Percentiles rank a stretch among this genome's conserved stretches.
These are phyloP conservation scores for Falco biarmicus DNA, from an alignment of 2,797 vertebrate genomes.

Conservation along the genomic window DNA sequence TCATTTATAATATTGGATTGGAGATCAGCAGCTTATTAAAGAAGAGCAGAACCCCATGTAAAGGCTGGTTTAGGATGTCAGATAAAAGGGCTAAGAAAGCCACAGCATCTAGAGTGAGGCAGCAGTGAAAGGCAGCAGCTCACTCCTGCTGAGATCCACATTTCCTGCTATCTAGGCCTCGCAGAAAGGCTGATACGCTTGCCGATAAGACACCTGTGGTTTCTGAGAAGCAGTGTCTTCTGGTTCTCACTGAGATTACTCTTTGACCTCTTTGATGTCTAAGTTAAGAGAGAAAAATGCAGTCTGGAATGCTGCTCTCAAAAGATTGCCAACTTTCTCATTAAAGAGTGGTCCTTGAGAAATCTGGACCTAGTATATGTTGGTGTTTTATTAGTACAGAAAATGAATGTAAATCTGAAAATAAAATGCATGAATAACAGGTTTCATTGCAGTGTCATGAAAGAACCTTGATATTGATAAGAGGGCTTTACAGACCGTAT, in stretches of 20 bases:
- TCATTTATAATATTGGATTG: not conserved
- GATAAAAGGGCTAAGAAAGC: not conserved
- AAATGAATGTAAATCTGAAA: not conserved
- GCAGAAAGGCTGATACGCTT: slow-evolving; percentile 15
- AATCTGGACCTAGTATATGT: not conserved
- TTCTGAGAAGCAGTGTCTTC: not conserved
- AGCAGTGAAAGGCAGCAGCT: not conserved
- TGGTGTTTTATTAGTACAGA: not conserved
- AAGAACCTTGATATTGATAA: not conserved
- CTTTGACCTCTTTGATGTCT: slow-evolving; percentile 5
- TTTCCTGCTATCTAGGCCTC: not conserved
- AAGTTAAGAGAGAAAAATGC: not conserved
- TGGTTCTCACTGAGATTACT: not conserved
- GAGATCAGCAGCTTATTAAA: not conserved
- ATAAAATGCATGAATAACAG: not conserved
- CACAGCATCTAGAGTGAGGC: not conserved
- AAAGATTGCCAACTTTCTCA: not conserved
- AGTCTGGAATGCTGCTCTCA: not conserved
- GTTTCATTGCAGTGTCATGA: not conserved
- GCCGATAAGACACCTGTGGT: not conserved
- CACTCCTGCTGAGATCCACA: not conserved
- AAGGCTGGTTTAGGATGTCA: not conserved
- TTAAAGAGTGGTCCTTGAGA: not conserved
- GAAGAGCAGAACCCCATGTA: not conserved
- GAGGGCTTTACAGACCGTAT: not conserved